phyloP scores from a whole-genome alignment of 2,888 invertebrate genomes.

The Thera britannica region DNA sequence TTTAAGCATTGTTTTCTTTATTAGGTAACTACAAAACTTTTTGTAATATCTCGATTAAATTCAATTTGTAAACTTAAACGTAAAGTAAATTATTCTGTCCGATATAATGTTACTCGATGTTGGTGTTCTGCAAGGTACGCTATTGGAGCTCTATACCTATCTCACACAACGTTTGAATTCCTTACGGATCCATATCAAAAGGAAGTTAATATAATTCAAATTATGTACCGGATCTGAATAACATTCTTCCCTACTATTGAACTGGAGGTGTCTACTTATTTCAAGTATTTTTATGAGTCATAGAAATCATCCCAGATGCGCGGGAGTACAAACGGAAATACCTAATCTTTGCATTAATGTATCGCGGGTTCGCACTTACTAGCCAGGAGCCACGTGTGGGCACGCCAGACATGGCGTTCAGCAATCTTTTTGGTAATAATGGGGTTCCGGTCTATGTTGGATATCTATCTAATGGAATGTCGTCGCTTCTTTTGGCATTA shows the following conservation, averaged over 20 bases:
- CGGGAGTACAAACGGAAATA: slow-evolving; percentile 75
- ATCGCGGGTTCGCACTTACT: slow-evolving; percentile 61
- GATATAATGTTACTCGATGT: not conserved
- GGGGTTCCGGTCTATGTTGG: slow-evolving; percentile 53
- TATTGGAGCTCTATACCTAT: not conserved
- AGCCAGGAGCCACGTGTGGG: slow-evolving; percentile 65
- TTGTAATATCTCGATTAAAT: not conserved
- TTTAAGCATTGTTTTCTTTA: slow-evolving; percentile 12
- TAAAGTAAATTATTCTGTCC: not conserved
- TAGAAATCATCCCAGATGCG: slow-evolving; percentile 62
- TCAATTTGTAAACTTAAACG: not conserved
- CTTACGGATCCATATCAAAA: not conserved
- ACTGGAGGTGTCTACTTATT: slow-evolving; percentile 41
- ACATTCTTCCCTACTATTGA: slow-evolving; percentile 27
- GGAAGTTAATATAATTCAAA: not conserved
- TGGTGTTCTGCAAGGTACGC: slow-evolving; percentile 10
- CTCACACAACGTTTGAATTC: not conserved
- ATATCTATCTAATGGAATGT: slow-evolving; percentile 35
- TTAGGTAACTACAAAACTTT: not conserved
- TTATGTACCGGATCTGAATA: slow-evolving; percentile 20
- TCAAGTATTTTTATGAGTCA: slow-evolving; percentile 55
- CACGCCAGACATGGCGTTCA: slow-evolving; percentile 37
- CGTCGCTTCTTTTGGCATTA: slow-evolving; percentile 33
- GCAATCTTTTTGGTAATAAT: slow-evolving; percentile 61
- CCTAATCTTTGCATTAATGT: slow-evolving; percentile 81